Evolutionary conservation across 2,888 invertebrate genomes (phyloP).

Genomic region (Coelinius sp.): DNA sequence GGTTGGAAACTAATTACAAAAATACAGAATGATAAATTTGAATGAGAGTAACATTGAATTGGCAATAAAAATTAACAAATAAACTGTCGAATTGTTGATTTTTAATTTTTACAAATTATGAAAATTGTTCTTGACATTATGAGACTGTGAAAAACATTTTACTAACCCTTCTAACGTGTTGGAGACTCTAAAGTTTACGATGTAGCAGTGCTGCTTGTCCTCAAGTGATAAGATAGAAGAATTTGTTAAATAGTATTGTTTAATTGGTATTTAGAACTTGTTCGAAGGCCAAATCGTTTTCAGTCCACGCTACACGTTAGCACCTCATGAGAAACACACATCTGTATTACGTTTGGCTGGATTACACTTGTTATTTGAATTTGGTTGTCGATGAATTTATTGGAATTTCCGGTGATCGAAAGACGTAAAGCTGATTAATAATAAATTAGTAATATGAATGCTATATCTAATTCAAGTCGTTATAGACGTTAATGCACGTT

Average conservation of each 20-base stretch:
- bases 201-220: neutral
- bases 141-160: neutral
- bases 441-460: neutral
- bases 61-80: neutral
- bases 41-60: neutral
- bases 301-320: constrained; percentile 13
- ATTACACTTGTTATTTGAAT: neutral
- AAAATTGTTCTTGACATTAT: neutral
- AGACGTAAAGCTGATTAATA: neutral
- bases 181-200: neutral
- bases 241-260: neutral
- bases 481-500: neutral
- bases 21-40: neutral
- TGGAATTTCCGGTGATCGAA: neutral
- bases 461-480: neutral
- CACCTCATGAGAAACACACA: neutral
- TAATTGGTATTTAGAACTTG: neutral
- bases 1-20: neutral
- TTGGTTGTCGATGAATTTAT: neutral
- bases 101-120: neutral
- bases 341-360: neutral
- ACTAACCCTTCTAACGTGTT: neutral
- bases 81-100: neutral
- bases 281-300: constrained; percentile 14
- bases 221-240: neutral